A percentile compares a stretch with the other conserved stretches of the same genome.
These are phyloP conservation scores for Lutjanus erythropterus DNA, from an alignment of 2,113 vertebrate species.

Conservation along the genomic window DNA sequence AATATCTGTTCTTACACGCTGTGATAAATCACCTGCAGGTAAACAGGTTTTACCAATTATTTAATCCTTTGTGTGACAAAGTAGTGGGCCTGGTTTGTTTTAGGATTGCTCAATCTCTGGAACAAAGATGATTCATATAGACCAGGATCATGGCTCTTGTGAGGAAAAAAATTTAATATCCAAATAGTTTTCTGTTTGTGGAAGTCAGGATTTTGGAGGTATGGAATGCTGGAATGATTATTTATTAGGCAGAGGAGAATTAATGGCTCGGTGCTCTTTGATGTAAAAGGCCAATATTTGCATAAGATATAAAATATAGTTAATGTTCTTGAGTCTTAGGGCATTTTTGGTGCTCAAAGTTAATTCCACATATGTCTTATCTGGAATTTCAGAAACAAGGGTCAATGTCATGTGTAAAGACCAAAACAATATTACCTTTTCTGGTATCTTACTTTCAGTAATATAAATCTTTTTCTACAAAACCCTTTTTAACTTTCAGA, in stretches of 20 bases:
- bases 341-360: neutral
- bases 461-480: neutral
- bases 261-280: neutral
- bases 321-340: neutral
- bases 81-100: conserved; percentile 5
- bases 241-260: neutral
- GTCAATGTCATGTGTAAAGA: neutral
- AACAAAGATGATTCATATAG: conserved; percentile 29
- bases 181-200: neutral
- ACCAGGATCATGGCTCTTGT: neutral
- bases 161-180: neutral
- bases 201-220: neutral
- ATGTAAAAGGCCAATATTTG: neutral
- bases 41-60: conserved; percentile 68
- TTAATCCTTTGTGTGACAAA: conserved; percentile 24
- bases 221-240: neutral
- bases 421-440: neutral
- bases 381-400: neutral
- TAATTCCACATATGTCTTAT: neutral
- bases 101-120: conserved; percentile 38
- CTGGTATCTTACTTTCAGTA: neutral
- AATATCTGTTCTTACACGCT: conserved; percentile 43
- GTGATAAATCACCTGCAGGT: conserved; percentile 52
- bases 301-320: neutral
- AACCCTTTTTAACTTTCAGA: neutral